These are phyloP conservation scores for Rattus rattus DNA, from an alignment of 2,113 vertebrate species.

Conservation along the genomic window DNA sequence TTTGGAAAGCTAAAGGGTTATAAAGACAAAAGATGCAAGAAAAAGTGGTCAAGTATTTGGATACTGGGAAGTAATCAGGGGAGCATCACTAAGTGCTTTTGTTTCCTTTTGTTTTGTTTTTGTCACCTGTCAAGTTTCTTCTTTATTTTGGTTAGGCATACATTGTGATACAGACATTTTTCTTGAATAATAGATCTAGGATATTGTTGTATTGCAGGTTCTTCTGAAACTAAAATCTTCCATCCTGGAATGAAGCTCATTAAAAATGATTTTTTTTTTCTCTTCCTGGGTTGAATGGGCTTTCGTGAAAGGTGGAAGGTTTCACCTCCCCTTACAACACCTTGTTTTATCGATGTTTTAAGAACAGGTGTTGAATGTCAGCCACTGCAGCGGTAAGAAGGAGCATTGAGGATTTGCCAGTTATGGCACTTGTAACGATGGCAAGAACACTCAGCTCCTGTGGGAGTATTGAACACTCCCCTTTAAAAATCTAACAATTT, in stretches of 20 bases:
- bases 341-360: not conserved
- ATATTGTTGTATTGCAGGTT: not conserved
- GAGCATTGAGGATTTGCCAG: not conserved
- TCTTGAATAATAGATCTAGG: not conserved
- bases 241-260: not conserved
- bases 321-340: no score
- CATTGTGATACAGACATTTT: not conserved
- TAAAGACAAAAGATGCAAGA: not conserved
- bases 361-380: not conserved
- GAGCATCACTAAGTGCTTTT: not conserved
- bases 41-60: not conserved
- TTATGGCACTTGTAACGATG: not conserved
- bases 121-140: not conserved
- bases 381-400: not conserved
- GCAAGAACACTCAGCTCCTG: not conserved
- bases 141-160: not conserved
- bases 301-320: no score
- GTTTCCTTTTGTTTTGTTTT: no score
- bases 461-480: not conserved
- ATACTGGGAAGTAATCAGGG: not conserved
- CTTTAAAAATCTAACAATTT: not conserved
- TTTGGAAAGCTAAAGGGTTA: not conserved
- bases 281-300: no score
- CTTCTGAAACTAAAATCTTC: not conserved
- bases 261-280: not conserved